Conservation (phyloP, 2,888 invertebrate genomes). For the Cryptocephalus primarius region DNA sequence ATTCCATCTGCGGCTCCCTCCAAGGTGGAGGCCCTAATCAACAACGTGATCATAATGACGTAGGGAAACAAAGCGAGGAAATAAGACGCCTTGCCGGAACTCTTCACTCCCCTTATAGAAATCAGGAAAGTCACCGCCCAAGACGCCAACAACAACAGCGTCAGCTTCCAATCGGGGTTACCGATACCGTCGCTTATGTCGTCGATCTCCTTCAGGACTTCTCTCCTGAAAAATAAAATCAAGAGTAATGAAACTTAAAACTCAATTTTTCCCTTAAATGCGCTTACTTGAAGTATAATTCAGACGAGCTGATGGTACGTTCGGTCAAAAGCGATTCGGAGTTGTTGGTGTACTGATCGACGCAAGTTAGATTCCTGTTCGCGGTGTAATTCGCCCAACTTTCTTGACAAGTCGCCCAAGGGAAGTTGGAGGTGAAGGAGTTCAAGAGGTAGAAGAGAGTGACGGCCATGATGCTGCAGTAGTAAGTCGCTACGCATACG, state of each 20-base stretch:
- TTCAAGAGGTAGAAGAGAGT: constrained; percentile 62
- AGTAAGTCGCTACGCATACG: constrained; percentile 61
- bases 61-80: constrained; percentile 85
- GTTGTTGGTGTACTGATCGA: constrained; percentile 10
- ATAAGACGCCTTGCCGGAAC: constrained; percentile 74
- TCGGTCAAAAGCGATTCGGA: not conserved
- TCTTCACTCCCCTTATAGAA: constrained; percentile 61
- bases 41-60: constrained; percentile 60
- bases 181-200: constrained; percentile 39
- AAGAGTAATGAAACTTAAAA: not conserved
- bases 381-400: constrained; percentile 39
- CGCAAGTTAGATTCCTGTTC: constrained; percentile 19
- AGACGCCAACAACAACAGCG: constrained; percentile 51
- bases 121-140: constrained; percentile 62
- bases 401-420: constrained; percentile 58
- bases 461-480: constrained; percentile 62
- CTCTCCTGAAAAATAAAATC: constrained; percentile 32
- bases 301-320: constrained; percentile 35
- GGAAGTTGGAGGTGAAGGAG: constrained; percentile 58
- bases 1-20: constrained; percentile 67
- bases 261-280: not conserved
- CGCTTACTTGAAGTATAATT: constrained; percentile 44
- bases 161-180: constrained; percentile 56
- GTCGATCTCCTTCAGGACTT: constrained; percentile 41
- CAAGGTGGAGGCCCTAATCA: constrained; percentile 54